These are phyloP conservation scores for Geococcyx californianus DNA, from an alignment of 2,113 vertebrate species.

Conservation along the genomic window DNA sequence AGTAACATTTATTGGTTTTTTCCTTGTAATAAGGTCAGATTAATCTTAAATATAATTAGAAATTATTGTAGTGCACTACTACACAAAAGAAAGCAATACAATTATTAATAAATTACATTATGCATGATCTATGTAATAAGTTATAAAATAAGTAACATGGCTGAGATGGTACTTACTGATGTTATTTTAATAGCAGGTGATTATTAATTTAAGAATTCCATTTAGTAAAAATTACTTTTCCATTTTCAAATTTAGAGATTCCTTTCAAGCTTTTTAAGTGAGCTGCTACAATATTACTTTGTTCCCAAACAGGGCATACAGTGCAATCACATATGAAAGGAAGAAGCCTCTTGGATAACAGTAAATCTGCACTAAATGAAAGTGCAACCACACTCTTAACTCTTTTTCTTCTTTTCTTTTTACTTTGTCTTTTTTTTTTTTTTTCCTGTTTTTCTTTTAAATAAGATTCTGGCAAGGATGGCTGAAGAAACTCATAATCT, in stretches of 20 bases:
- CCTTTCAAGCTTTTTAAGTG: constrained; percentile 12
- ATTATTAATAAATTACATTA: neutral
- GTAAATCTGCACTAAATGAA: neutral
- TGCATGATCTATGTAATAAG: neutral
- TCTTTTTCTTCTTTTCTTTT: neutral
- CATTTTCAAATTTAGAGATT: neutral
- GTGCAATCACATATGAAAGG: neutral
- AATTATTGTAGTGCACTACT: neutral
- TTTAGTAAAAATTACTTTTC: neutral
- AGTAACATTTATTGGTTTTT: neutral
- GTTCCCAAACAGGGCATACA: neutral
- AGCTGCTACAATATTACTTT: neutral
- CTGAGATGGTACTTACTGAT: neutral
- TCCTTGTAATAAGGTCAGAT: neutral
- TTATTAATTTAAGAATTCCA: neutral
- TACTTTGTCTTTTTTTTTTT: no score
- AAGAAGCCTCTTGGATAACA: neutral
- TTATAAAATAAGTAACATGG: neutral
- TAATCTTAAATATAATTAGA: neutral
- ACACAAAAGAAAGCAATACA: neutral
- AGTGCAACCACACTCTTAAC: neutral
- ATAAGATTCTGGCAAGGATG: neutral
- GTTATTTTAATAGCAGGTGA: neutral
- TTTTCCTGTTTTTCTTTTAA: neutral
- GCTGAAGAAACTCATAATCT: neutral